Evolutionary conservation across 2,888 invertebrate genomes (phyloP).

Genomic region (Caenorhabditis wallacei): DNA sequence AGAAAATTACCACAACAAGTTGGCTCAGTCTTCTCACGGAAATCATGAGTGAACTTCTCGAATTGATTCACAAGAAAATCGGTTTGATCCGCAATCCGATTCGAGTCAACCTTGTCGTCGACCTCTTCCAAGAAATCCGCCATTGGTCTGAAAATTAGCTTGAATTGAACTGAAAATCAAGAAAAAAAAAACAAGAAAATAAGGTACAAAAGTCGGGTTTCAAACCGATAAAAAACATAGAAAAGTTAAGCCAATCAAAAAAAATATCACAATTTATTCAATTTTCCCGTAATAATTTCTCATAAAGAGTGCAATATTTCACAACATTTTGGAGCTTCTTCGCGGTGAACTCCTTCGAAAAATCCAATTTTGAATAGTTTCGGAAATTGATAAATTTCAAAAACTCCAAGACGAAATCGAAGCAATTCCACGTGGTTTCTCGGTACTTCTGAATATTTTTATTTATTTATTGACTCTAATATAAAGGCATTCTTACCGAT

Average conservation of each 20-base stretch:
- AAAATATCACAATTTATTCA: slow-evolving; percentile 7
- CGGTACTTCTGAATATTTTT: no score
- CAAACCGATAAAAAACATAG: not conserved
- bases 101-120: slow-evolving; percentile 33
- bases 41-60: slow-evolving; percentile 72
- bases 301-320: slow-evolving; percentile 64
- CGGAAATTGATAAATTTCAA: slow-evolving; percentile 62
- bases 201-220: not conserved
- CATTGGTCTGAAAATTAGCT: slow-evolving; percentile 35
- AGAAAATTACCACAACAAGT: slow-evolving; percentile 45
- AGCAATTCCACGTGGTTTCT: slow-evolving; percentile 67
- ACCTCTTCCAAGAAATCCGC: slow-evolving; percentile 68
- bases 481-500: no score
- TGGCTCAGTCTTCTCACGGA: slow-evolving; percentile 63
- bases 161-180: not conserved
- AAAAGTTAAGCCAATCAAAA: not conserved
- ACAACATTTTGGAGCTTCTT: slow-evolving; percentile 54
- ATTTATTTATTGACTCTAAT: no score
- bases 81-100: slow-evolving; percentile 51
- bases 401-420: slow-evolving; percentile 66
- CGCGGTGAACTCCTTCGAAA: slow-evolving; percentile 60
- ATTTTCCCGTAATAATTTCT: slow-evolving; percentile 28
- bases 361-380: slow-evolving; percentile 58
- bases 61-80: slow-evolving; percentile 64
- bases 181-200: not conserved